A percentile compares a stretch with the other conserved stretches of the same genome.
These are phyloP conservation scores for Hesperia comma DNA, from an alignment of 2,888 invertebrate species.

Conservation along the genomic window DNA sequence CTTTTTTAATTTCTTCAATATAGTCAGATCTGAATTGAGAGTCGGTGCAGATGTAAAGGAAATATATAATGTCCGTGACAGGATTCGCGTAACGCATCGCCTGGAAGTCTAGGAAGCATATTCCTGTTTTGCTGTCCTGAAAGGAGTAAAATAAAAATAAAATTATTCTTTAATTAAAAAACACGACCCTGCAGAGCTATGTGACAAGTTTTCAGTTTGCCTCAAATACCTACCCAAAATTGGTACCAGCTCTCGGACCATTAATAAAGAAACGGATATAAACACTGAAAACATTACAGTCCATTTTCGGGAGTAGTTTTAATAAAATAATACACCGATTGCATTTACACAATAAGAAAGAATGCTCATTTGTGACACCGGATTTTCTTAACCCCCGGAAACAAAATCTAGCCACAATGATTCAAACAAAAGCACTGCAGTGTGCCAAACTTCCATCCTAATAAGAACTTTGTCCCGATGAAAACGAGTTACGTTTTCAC, in stretches of 20 bases:
- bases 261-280: no score
- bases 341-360: no score
- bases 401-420: conserved; percentile 6
- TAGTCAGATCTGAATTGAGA: conserved; percentile 63
- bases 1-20: conserved; percentile 54
- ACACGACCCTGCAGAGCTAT: no score
- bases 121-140: conserved; percentile 55
- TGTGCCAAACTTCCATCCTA: not conserved
- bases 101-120: conserved; percentile 74
- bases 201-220: no score
- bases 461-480: not conserved
- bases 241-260: no score
- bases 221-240: no score
- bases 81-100: conserved; percentile 68
- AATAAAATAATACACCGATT: no score
- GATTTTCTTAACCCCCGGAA: conserved; percentile 8
- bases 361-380: not conserved
- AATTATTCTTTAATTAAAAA: not conserved
- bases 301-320: no score
- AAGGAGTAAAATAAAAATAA: conserved; percentile 43
- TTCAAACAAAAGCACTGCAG: conserved; percentile 5
- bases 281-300: no score
- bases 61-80: conserved; percentile 66
- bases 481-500: not conserved
- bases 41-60: conserved; percentile 66